These are phyloP conservation scores for Hippocampus abdominalis DNA, from an alignment of 2,113 vertebrate genomes.

Conservation along the genomic window DNA sequence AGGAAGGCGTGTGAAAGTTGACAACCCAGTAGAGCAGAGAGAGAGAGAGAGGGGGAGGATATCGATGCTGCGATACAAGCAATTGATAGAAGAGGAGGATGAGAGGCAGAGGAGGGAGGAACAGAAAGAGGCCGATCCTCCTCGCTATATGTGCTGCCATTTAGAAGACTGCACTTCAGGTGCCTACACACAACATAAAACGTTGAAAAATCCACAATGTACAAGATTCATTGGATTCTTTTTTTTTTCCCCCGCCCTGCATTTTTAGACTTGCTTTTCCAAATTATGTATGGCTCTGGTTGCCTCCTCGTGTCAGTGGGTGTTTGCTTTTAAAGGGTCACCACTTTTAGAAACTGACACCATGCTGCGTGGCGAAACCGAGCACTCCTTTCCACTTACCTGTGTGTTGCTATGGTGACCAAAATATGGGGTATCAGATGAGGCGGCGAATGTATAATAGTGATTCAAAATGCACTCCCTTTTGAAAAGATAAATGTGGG, in stretches of 20 bases:
- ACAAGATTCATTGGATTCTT: constrained; percentile 25
- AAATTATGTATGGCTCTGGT: constrained; percentile 21
- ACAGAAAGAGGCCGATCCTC: constrained; percentile 9
- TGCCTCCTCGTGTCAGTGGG: constrained; percentile 49
- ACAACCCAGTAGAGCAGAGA: constrained; percentile 26
- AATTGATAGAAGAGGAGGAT: constrained; percentile 11
- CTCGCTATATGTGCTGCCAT: constrained; percentile 26
- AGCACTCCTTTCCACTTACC: constrained; percentile 63
- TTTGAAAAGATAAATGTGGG: constrained; percentile 31
- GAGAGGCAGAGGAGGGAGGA: constrained; percentile 8
- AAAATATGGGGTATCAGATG: constrained; percentile 45
- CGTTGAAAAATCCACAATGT: constrained; percentile 15
- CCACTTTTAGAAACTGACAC: constrained; percentile 57
- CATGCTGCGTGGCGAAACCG: constrained; percentile 46
- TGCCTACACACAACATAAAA: constrained; percentile 3
- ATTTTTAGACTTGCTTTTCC: constrained; percentile 13
- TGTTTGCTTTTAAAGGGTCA: constrained; percentile 67
- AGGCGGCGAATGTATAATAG: constrained; percentile 48
- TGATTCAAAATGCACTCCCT: constrained; percentile 41
- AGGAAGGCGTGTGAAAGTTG: constrained; percentile 22
- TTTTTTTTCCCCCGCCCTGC: neutral
- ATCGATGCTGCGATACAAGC: constrained; percentile 11
- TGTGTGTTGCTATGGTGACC: constrained; percentile 67
- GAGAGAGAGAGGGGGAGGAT: constrained; percentile 7
- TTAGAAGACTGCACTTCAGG: constrained; percentile 13